Evolutionary conservation across 2,113 vertebrate genomes (phyloP).

Genomic region (Notarius lentiginosus): DNA sequence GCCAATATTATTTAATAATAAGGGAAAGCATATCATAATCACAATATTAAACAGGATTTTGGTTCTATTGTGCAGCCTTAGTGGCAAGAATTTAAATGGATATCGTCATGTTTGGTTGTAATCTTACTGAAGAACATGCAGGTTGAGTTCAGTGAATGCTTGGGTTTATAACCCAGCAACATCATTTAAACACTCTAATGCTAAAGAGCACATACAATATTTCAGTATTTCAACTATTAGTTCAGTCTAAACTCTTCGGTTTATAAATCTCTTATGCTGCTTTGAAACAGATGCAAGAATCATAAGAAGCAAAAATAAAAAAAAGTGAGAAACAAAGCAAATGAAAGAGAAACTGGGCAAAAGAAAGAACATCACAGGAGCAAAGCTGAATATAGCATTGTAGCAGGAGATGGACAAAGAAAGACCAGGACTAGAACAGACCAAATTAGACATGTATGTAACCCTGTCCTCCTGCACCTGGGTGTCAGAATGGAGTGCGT

Average conservation of each 20-base stretch:
- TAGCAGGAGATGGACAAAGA: slow-evolving; percentile 31
- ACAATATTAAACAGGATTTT: neutral
- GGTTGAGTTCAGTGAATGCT: neutral
- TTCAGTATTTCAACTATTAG: neutral
- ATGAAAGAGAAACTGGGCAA: slow-evolving; percentile 57
- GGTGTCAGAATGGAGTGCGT: slow-evolving; percentile 10
- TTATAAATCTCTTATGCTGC: neutral
- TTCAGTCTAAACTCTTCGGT: neutral
- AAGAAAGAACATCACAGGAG: slow-evolving; percentile 32
- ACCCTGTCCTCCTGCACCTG: slow-evolving; percentile 41
- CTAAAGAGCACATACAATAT: neutral
- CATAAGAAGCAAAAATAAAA: slow-evolving; percentile 62
- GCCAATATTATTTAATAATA: neutral
- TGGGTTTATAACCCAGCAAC: neutral
- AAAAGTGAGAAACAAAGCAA: slow-evolving; percentile 56
- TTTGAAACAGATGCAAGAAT: slow-evolving; percentile 23
- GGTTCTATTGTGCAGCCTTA: neutral
- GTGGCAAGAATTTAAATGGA: neutral
- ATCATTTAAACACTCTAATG: neutral
- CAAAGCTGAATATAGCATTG: slow-evolving; percentile 34
- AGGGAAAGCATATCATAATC: neutral
- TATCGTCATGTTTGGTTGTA: neutral
- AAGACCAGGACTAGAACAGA: slow-evolving; percentile 5
- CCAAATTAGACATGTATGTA: slow-evolving; percentile 27
- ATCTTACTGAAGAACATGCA: neutral